Evolutionary conservation across 2,797 vertebrate species (phyloP), one percentile per base, ranked within the genome.

Genomic region (Pangasius mekongensis): DNA sequence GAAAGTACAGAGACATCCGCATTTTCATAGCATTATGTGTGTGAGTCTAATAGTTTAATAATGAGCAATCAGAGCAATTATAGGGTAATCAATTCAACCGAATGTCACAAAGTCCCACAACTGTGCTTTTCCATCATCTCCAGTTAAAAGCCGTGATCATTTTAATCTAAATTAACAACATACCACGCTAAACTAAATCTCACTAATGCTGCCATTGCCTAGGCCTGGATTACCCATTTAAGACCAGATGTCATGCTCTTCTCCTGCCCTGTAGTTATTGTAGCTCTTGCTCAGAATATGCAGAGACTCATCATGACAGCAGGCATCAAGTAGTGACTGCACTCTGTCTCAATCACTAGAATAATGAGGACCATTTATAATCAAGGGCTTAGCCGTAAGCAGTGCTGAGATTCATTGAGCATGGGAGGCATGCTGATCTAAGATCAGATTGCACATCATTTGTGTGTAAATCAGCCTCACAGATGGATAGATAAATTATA

Each of bases 381-480:
- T 87, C 88, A 89, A 54, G 80, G 85, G 18, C 49, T 77, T 83
- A 83, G 58, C 69, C 47, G 69, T 62, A 82, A 89, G 80, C 60
- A 83, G 60, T 52, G 84, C 58, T 56, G 49, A 76, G 76, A 77
- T 67, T 77, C n/a, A 56, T 43, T 52, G 69, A 77, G 58, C 3
- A 33, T 27, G 22, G 49, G 30, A 82, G 54, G 84, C 49, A 62
- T 22, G 66, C 84, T 86, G 88, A 74, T 86, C 47, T 76, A 77
- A 71, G 58, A 83, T 86, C 84, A 83, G 92, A 89, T 92, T 66
- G 71, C 89, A 84, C 93, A 91, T 84, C 58, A 39, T 56, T 16
- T 62, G 66, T 86, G 62, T 56, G 24, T 62, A 83, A 66, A 89
- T 89, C 78, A 69, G 47, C 20, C n/a, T 83, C 47, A 83, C 24